Percentiles rank a stretch among this genome's conserved stretches.
Conservation (phyloP, 2,888 invertebrate genomes). For the Calliphora vomitoria region DNA sequence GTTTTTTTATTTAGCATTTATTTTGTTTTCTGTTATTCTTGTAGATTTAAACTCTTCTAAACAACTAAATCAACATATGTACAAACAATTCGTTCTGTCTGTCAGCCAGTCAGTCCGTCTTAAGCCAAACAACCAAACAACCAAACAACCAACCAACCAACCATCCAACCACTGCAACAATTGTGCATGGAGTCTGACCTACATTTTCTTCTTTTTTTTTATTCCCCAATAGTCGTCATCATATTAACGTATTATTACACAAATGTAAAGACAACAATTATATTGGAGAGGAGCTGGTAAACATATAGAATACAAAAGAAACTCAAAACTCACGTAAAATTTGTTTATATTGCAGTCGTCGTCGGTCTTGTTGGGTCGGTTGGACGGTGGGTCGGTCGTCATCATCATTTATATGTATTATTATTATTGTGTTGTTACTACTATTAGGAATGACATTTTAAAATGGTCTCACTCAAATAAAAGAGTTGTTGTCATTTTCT, state of each 20-base stretch:
- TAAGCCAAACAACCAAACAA: not conserved
- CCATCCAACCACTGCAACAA: constrained; percentile 51
- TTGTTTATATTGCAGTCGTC: constrained; percentile 38
- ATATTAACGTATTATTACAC: constrained; percentile 68
- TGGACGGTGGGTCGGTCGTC: not conserved
- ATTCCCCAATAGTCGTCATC: constrained; percentile 42
- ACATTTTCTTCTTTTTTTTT: constrained; percentile 57
- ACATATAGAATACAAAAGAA: constrained; percentile 29
- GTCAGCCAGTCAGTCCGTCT: constrained; percentile 11
- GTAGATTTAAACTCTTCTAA: constrained; percentile 39
- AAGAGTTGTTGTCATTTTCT: constrained; percentile 41
- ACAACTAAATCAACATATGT: constrained; percentile 53
- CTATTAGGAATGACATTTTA: constrained; percentile 43
- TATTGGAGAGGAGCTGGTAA: constrained; percentile 15
- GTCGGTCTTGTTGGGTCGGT: constrained; percentile 28
- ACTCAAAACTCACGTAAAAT: constrained; percentile 51
- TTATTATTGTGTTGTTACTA: constrained; percentile 14
- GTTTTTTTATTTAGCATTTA: too few relatives aligned
- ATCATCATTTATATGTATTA: not conserved
- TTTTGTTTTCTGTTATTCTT: constrained; percentile 11
- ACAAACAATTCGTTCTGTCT: not conserved
- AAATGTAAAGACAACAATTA: constrained; percentile 36
- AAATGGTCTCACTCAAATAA: constrained; percentile 57
- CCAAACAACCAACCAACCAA: not conserved
- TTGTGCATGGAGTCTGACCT: constrained; percentile 67